phyloP scores from a whole-genome alignment of 1,140 invertebrate genomes.

The Meloidogyne hapla region DNA sequence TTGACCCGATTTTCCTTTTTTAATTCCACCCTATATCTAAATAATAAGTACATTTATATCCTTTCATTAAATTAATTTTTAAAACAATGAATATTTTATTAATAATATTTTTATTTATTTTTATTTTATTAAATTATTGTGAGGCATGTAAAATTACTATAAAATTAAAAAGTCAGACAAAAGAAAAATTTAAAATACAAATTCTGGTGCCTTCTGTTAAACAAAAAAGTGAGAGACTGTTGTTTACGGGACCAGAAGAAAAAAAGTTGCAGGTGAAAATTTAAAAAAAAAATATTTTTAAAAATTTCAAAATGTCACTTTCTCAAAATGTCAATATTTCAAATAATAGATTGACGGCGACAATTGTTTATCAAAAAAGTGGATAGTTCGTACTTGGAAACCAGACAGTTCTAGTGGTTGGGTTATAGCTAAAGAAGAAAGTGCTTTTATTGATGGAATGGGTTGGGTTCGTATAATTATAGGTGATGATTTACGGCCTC shows the following conservation, averaged over 20 bases:
- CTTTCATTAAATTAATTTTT: no score
- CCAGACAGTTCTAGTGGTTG: constrained; percentile 4
- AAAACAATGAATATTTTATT: no score
- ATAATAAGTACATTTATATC: no score
- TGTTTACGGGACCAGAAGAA: constrained; percentile 34
- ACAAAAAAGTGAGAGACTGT: constrained; percentile 22
- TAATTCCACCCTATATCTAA: no score
- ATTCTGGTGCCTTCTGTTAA: constrained; percentile 26
- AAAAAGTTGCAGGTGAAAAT: constrained; percentile 37
- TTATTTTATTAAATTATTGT: constrained; percentile 16
- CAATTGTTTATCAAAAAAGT: constrained; percentile 32
- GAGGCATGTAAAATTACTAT: constrained; percentile 34
- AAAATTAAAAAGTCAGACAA: constrained; percentile 41
- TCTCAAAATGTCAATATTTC: constrained; percentile 29
- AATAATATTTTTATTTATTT: constrained; percentile 19
- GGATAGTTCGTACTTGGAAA: constrained; percentile 31
- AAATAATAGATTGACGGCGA: constrained; percentile 31
- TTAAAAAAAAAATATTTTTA: constrained; percentile 16
- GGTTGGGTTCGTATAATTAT: constrained; percentile 33
- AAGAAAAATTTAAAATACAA: constrained; percentile 34
- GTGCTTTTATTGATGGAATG: constrained; percentile 20
- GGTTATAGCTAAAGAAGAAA: constrained; percentile 26
- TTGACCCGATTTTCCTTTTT: no score
- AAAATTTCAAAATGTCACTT: no score
- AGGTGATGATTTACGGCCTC: constrained; percentile 37